Percentiles rank a stretch among this genome's conserved stretches.
Evolutionary conservation across 2,888 invertebrate genomes (phyloP).

Genomic region (Caenorhabditis parvicauda): DNA sequence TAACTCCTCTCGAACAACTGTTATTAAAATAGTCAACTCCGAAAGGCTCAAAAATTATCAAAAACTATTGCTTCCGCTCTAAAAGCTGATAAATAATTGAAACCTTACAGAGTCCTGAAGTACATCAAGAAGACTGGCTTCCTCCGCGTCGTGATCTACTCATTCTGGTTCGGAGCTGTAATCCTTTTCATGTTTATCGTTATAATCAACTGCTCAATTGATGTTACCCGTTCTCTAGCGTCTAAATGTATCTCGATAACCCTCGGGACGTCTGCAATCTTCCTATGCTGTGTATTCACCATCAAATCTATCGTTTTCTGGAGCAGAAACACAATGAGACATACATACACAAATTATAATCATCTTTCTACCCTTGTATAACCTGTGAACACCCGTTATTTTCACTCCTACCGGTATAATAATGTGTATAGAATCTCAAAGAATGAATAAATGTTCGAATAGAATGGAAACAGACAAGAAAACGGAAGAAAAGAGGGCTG

Average conservation of each 20-base stretch:
- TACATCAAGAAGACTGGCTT: slow-evolving; percentile 30
- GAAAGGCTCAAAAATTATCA: background rate
- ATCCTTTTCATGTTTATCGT: slow-evolving; percentile 27
- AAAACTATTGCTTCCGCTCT: background rate
- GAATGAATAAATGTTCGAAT: too few species aligned
- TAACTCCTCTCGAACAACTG: too few species aligned
- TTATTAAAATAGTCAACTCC: background rate
- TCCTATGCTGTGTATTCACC: slow-evolving; percentile 20
- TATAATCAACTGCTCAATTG: slow-evolving; percentile 19
- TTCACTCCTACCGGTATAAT: too few species aligned
- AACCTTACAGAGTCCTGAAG: slow-evolving; percentile 27
- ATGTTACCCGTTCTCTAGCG: slow-evolving; percentile 19
- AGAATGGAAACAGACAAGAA: too few species aligned
- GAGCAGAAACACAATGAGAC: slow-evolving; percentile 2
- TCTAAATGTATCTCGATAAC: slow-evolving; percentile 33
- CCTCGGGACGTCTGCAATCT: slow-evolving; percentile 26
- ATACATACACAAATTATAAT: too few species aligned
- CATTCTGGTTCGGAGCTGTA: slow-evolving; percentile 36
- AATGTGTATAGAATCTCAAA: too few species aligned
- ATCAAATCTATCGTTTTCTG: slow-evolving; percentile 26
- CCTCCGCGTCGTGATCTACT: slow-evolving; percentile 29
- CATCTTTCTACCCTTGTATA: too few species aligned
- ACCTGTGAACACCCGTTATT: too few species aligned
- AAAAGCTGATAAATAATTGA: background rate
- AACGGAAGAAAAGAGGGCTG: too few species aligned